phyloP scores from a whole-genome alignment of 2,113 vertebrate genomes.

The Dinomys branickii region DNA sequence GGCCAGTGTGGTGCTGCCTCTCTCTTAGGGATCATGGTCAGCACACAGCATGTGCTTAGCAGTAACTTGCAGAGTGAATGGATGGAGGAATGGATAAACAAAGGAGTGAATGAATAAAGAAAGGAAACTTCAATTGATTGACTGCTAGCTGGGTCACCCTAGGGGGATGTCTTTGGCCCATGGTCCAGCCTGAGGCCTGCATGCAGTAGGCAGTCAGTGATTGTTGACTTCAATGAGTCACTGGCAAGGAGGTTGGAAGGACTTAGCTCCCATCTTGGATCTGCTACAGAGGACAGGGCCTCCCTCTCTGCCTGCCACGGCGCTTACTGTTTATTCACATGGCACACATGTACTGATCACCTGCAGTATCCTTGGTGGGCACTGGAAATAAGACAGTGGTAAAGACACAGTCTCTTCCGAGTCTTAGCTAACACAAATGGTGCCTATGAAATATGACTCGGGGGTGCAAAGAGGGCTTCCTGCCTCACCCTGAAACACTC shows the following conservation, averaged over 20 bases:
- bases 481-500: not conserved
- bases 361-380: not conserved
- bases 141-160: not conserved
- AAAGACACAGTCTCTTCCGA: not conserved
- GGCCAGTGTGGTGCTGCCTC: not conserved
- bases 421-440: not conserved
- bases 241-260: not conserved
- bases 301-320: not conserved
- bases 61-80: not conserved
- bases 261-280: not conserved
- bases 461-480: not conserved
- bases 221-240: constrained; percentile 52
- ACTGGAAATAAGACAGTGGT: not conserved
- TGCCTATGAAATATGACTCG: not conserved
- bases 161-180: not conserved
- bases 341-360: not conserved
- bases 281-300: not conserved
- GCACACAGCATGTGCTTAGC: not conserved
- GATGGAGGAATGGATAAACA: not conserved
- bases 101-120: not conserved
- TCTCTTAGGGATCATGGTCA: not conserved
- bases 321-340: not conserved
- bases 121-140: not conserved
- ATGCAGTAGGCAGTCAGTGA: not conserved
- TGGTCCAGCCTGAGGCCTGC: not conserved